Evolutionary conservation across 2,113 vertebrate species (phyloP).

Genomic region (Nesogale talazaci): DNA sequence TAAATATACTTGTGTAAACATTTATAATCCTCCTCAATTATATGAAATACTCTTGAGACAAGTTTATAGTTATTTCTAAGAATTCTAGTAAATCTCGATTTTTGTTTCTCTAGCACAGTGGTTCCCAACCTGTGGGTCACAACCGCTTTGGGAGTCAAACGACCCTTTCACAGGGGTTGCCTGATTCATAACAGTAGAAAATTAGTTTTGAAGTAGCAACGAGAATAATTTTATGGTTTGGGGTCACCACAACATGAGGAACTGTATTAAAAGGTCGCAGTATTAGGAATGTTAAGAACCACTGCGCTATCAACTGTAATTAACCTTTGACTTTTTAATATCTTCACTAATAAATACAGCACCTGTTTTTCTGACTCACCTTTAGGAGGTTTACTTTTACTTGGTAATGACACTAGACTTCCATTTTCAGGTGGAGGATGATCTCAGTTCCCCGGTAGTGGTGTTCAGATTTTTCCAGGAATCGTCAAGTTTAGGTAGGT

Average conservation of each 20-base stretch:
- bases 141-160: too few relatives aligned
- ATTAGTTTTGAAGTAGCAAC: too few relatives aligned
- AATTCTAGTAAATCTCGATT: slow-evolving; percentile 20
- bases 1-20: neutral
- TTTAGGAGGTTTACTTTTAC: neutral
- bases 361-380: neutral
- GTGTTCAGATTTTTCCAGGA: slow-evolving; percentile 93
- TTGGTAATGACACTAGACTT: neutral
- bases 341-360: neutral
- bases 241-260: too few relatives aligned
- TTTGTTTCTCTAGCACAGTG: slow-evolving; percentile 15
- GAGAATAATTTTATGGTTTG: too few relatives aligned
- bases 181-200: too few relatives aligned
- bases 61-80: neutral
- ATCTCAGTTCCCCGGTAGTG: slow-evolving; percentile 94
- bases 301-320: neutral
- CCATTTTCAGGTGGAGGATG: slow-evolving; percentile 93
- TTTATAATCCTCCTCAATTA: neutral
- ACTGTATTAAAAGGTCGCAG: too few relatives aligned
- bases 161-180: too few relatives aligned
- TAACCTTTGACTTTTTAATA: neutral
- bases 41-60: neutral
- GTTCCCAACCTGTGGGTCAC: too few relatives aligned
- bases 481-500: slow-evolving; percentile 88
- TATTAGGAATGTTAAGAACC: too few relatives aligned